Evolutionary conservation across 2,113 vertebrate genomes (phyloP).

Genomic region (Donacobius atricapilla): DNA sequence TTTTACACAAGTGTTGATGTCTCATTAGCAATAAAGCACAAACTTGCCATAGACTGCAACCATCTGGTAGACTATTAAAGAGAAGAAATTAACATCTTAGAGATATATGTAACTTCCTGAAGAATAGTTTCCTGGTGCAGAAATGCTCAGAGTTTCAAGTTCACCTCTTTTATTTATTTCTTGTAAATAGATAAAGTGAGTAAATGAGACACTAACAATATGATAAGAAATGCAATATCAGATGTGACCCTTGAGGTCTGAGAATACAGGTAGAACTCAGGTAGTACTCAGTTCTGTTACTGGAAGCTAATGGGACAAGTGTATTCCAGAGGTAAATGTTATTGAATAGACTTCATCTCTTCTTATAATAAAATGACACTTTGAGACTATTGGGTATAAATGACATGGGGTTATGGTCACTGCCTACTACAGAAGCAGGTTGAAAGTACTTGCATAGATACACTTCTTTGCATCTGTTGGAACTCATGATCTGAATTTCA

Average conservation of each 20-base stretch:
- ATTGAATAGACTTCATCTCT: background rate
- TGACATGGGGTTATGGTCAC: background rate
- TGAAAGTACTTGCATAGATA: background rate
- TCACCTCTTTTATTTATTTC: conserved; percentile 9
- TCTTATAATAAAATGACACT: background rate
- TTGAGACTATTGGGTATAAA: background rate
- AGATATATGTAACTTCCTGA: conserved; percentile 39
- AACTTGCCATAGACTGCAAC: background rate
- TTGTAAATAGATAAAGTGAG: conserved; percentile 2
- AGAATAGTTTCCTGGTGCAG: conserved; percentile 2
- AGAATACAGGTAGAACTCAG: background rate
- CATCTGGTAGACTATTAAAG: conserved; percentile 40
- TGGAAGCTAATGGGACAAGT: background rate
- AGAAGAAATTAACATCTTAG: background rate
- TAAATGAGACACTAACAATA: background rate
- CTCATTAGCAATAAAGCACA: conserved; percentile 60
- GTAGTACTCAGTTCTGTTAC: background rate
- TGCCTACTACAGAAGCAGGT: background rate
- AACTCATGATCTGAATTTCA: background rate
- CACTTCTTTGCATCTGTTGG: accelerated
- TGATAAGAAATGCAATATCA: background rate
- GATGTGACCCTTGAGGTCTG: background rate
- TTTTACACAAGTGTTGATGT: background rate
- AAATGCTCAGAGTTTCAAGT: conserved; percentile 46
- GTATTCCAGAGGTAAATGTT: background rate